Evolutionary conservation across 2,113 vertebrate species (phyloP), one percentile per base, ranked within the genome.

Genomic region (Bagarius yarrelli): DNA sequence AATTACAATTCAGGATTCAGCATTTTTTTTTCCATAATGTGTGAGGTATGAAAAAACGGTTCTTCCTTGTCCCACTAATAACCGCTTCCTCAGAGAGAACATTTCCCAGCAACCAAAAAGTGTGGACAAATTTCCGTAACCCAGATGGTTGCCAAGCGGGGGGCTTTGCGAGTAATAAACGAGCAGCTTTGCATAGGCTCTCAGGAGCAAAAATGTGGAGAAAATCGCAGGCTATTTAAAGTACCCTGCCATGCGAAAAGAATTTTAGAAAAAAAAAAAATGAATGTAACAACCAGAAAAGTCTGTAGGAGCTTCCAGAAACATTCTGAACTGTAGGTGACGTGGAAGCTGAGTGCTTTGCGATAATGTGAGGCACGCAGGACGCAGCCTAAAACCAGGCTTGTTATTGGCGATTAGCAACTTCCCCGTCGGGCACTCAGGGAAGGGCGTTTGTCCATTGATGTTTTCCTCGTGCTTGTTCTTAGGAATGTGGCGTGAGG

Each of bases 371-470:
- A 61, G 67, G n/a, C 44, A 55, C n/a, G 16, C 12, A 36, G 53
- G 67, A 50, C 23, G 30, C n/a, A n/a, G 83, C 44, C 59, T 34
- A 79, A 36, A 57, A 81, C 30, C 64, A 76, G 50, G 67, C 60
- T 36, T 64, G 81, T 78, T 78, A 79, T 84, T 83, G 75, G 69
- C 53, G 74, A 79, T 83, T 83, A 85, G 63, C 81, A 83, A 77
- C 70, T 81, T 84, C 71, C 57, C n/a, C 57, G 74, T 56, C 56
- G 27, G 60, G 44, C 53, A 40, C 71, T 55, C 76, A 76, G 63
- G n/a, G 64, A 56, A 40, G 47, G 36, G 44, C 66, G 55, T 30
- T 78, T 44, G 74, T 56, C 81, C 69, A 79, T 83, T n/a, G 69
- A 50, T 23, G 6, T 78, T 8, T 16, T 47, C 34, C 5, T 13